These are phyloP conservation scores for Cataglyphis albicans DNA, from an alignment of 2,888 invertebrate species.

Conservation along the genomic window DNA sequence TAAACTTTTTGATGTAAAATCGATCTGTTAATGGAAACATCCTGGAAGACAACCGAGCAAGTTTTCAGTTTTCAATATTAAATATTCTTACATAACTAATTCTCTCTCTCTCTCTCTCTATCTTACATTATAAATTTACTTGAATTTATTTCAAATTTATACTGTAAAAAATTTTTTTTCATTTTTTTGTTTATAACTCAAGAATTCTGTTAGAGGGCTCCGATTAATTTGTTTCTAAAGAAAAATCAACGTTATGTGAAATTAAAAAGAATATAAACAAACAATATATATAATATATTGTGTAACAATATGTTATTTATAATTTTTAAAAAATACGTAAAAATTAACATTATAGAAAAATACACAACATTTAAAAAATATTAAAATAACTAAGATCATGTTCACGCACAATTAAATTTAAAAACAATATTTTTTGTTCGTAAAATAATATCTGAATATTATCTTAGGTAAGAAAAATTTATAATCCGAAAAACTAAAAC, in stretches of 20 bases:
- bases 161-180: background rate
- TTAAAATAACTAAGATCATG: background rate
- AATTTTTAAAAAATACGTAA: too few relatives aligned
- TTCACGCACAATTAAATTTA: background rate
- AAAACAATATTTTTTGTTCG: background rate
- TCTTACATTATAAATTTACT: background rate
- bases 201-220: background rate
- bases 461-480: background rate
- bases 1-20: background rate
- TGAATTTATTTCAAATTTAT: background rate
- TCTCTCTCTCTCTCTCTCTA: background rate
- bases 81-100: background rate
- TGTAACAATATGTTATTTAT: background rate
- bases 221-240: background rate
- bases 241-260: background rate
- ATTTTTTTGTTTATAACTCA: background rate
- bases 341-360: background rate
- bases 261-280: background rate
- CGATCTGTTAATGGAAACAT: background rate
- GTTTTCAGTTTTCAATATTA: background rate
- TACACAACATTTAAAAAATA: background rate
- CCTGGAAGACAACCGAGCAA: background rate
- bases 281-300: background rate
- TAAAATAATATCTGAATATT: background rate
- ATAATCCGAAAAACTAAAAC: background rate